Percentiles rank a stretch among this genome's conserved stretches.
phyloP scores from a whole-genome alignment of 1,140 invertebrate genomes.

The Metaphire vulgaris region DNA sequence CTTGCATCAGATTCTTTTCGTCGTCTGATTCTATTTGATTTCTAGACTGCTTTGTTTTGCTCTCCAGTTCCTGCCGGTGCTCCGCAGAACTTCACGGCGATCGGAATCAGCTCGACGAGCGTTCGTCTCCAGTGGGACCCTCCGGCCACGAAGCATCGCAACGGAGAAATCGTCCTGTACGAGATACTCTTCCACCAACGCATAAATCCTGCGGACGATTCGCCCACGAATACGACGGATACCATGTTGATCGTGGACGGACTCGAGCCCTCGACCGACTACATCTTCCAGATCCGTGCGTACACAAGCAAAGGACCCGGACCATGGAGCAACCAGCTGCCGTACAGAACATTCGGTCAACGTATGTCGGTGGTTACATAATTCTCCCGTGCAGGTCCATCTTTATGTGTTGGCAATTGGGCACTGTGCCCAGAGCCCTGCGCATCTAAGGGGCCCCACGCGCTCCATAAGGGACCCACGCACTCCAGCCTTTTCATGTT shows the following conservation, averaged over 20 bases:
- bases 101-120: conserved; percentile 42
- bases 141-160: conserved; percentile 75
- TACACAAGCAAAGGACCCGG: conserved; percentile 81
- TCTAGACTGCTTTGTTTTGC: no score
- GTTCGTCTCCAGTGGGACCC: conserved; percentile 67
- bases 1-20: no score
- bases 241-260: conserved; percentile 79
- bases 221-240: conserved; percentile 62
- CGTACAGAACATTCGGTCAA: conserved; percentile 15
- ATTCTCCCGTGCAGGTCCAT: no score
- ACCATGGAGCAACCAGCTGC: conserved; percentile 58
- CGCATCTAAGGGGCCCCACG: no score
- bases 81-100: conserved; percentile 55
- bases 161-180: conserved; percentile 87
- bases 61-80: conserved; percentile 50
- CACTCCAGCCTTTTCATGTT: no score
- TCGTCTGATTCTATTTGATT: no score
- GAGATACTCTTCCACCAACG: conserved; percentile 88
- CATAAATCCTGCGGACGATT: conserved; percentile 71
- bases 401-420: no score
- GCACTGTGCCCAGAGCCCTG: no score
- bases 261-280: conserved; percentile 91
- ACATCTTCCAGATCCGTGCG: conserved; percentile 84
- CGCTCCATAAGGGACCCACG: no score
- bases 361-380: no score